Percentiles rank a stretch among this genome's conserved stretches.
Conservation (phyloP, 2,888 invertebrate genomes). For the Clitarchus hookeri region DNA sequence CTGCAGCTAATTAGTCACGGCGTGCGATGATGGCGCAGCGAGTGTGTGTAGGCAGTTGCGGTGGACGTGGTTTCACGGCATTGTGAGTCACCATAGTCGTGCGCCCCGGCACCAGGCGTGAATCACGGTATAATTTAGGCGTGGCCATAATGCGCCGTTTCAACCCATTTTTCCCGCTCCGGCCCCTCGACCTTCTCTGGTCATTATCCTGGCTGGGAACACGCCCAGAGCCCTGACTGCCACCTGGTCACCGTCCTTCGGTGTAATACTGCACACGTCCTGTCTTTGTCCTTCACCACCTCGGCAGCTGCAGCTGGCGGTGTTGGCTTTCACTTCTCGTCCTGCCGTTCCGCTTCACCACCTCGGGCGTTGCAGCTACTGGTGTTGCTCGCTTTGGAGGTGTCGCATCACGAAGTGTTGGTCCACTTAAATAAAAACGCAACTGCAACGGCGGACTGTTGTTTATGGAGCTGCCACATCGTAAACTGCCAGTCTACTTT, state of each 20-base stretch:
- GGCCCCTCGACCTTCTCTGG: neutral
- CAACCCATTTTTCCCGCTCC: constrained; percentile 12
- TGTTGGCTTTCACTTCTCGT: too few relatives aligned
- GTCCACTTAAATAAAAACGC: too few relatives aligned
- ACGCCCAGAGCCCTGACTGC: neutral
- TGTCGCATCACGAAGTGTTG: too few relatives aligned
- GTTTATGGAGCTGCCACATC: too few relatives aligned
- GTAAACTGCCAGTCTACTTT: too few relatives aligned
- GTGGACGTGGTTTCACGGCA: neutral
- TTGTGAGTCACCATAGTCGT: neutral
- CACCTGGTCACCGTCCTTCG: neutral
- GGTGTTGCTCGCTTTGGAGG: too few relatives aligned
- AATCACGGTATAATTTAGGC: constrained; percentile 9
- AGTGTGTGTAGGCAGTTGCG: constrained; percentile 14
- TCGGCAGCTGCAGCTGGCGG: too few relatives aligned
- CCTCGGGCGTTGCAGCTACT: too few relatives aligned
- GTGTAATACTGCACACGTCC: neutral
- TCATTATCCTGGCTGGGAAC: neutral
- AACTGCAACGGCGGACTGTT: too few relatives aligned
- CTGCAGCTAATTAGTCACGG: neutral
- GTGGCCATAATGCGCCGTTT: constrained; percentile 8
- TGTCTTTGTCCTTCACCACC: too few relatives aligned
- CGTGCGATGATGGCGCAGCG: neutral
- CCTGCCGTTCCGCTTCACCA: too few relatives aligned
- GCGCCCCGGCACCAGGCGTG: constrained; percentile 7